Evolutionary conservation across 2,797 vertebrate species (phyloP).

Genomic region (Simalia tracyae): DNA sequence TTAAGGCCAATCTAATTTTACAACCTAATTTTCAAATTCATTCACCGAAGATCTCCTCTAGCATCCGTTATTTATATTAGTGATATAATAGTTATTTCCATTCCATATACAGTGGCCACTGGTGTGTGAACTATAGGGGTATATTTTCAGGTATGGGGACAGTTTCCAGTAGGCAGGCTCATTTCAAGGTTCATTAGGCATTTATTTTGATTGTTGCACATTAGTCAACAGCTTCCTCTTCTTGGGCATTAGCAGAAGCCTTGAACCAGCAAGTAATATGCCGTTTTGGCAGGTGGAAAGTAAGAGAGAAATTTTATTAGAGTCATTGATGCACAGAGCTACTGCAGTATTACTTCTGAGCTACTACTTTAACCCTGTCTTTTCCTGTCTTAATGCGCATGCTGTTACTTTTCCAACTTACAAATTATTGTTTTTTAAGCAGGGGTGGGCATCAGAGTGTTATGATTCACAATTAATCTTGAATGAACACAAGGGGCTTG

Average conservation of each 20-base stretch:
- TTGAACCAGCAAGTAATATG: slow-evolving; percentile 53
- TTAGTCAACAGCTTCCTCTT: slow-evolving; percentile 53
- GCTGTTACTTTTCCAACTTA: slow-evolving; percentile 20
- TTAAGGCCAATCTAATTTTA: slow-evolving; percentile 44
- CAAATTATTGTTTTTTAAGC: not conserved
- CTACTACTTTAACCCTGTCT: slow-evolving; percentile 36
- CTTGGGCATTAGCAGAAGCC: slow-evolving; percentile 45
- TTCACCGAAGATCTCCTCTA: slow-evolving; percentile 44
- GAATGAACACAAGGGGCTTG: not conserved
- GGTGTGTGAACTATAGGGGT: slow-evolving; percentile 40
- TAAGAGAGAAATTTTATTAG: slow-evolving; percentile 52
- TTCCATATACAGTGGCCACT: slow-evolving; percentile 41
- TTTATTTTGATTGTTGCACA: slow-evolving; percentile 62
- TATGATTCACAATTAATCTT: not conserved
- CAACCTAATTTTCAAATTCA: slow-evolving; percentile 55
- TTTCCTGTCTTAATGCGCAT: slow-evolving; percentile 32
- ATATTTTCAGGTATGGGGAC: slow-evolving; percentile 55
- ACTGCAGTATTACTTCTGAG: slow-evolving; percentile 32
- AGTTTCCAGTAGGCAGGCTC: slow-evolving; percentile 36
- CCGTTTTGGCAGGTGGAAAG: slow-evolving; percentile 52
- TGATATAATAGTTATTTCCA: slow-evolving; percentile 46
- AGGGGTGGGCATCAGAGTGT: not conserved
- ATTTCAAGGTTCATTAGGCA: slow-evolving; percentile 57
- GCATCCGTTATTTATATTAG: slow-evolving; percentile 36
- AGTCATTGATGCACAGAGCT: slow-evolving; percentile 53